These are phyloP conservation scores for Rhopilema esculentum DNA, from an alignment of 30 jellyfish, hydroid and myxozoan species.

Conservation along the genomic window DNA sequence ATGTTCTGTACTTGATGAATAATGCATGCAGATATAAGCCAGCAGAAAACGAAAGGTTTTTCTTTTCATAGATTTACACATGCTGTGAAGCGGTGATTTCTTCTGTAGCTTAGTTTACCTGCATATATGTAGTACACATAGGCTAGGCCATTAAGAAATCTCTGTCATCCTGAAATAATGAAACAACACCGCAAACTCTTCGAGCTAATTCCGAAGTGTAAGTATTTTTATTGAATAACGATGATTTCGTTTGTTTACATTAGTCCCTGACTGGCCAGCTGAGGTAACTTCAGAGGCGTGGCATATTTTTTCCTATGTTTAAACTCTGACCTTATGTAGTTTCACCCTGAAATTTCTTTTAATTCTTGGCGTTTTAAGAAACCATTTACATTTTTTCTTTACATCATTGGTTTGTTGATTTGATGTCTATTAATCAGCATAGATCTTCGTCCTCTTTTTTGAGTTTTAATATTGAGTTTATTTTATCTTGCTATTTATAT, in stretches of 20 bases:
- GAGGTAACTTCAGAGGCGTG: not conserved
- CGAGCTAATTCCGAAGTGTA: slow-evolving; percentile 24
- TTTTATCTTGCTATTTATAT: too few species aligned
- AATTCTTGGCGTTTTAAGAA: not conserved
- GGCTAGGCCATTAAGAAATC: not conserved
- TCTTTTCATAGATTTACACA: slow-evolving; percentile 30
- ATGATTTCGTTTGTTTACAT: not conserved
- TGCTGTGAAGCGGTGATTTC: slow-evolving; percentile 29
- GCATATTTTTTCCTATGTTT: not conserved
- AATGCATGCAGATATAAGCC: slow-evolving; percentile 30
- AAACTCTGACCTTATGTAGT: not conserved
- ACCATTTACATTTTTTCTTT: not conserved
- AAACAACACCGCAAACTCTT: slow-evolving; percentile 26
- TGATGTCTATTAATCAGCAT: too few species aligned
- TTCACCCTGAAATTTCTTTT: not conserved
- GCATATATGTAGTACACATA: not conserved
- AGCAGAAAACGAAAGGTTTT: not conserved
- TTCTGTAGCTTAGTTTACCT: not conserved
- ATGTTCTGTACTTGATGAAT: slow-evolving; percentile 11
- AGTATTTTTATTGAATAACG: not conserved
- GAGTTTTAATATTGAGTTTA: too few species aligned
- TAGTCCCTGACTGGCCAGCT: not conserved
- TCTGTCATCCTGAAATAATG: not conserved
- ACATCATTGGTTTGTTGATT: too few species aligned
- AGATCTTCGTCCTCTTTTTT: too few species aligned